Base-by-base conservation (phyloP, 1,140 invertebrate genomes). In the Cydia splendana region DNA sequence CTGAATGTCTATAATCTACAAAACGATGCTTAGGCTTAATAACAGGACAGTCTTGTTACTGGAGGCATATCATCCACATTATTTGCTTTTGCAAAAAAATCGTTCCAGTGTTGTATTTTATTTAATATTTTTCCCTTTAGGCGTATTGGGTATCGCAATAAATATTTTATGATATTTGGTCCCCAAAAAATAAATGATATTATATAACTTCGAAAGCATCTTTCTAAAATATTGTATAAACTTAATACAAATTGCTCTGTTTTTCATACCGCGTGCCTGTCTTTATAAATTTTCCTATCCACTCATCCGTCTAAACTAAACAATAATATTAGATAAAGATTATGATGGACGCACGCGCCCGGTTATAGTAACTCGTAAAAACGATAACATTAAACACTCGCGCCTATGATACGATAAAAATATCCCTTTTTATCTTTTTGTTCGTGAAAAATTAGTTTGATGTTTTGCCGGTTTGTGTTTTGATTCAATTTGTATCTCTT, bases 251-350 rank as follows among this genome's bases (percentile, higher is more conserved):
- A 62, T 24, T 62, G 10, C 57, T 12, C 9, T 62, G 57, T 62
- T 62, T 57, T 18, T 62, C 57, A 62, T 24, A 5, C 57, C 45
- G 45, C 45, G 12, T 13, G 45, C 45, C 45, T 57, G 53, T 9
- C 57, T 62, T 62, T 53, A 18, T 53, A 53, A 62, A 62, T 62
- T 62, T 62, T 62, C 20, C 20, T 12, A 62, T 62, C 57, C 57
- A 62, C 57, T 62, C 4, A 12, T 53, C 4, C 51, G 51, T 53
- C 7, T 62, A 62, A 62, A 24, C 18, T 62, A 62, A 62, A 62
- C 57, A 62, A 62, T 62, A 62, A 62, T 62, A 62, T 62, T 62
- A 62, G 57, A 62, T 67, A 34, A 38, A 67, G 30, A 67, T 65
- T 24, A 67, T 67, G 65, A 67, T 67, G 65, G 18, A 67, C 65